Percentiles rank a stretch among this genome's conserved stretches.
phyloP scores from a whole-genome alignment of 1,140 invertebrate genomes.

The Achatina immaculata region DNA sequence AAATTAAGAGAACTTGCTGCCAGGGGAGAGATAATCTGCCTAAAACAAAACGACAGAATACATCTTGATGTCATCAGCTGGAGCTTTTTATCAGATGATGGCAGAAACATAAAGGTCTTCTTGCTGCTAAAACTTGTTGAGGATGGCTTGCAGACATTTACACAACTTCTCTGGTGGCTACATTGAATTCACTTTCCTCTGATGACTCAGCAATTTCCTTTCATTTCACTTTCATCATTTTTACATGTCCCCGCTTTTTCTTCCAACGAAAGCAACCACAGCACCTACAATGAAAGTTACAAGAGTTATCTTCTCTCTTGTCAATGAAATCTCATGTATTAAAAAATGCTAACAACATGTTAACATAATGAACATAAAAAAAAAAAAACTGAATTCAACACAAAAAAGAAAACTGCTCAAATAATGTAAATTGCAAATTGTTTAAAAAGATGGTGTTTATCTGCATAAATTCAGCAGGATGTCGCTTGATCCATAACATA shows the following conservation, averaged over 20 bases:
- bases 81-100: too few relatives aligned
- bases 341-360: background rate
- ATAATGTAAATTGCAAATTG: conserved; percentile 14
- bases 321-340: background rate
- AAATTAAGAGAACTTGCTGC: too few relatives aligned
- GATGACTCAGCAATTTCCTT: conserved; percentile 53
- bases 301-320: background rate
- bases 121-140: too few relatives aligned
- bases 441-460: conserved; percentile 11
- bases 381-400: background rate
- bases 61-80: too few relatives aligned
- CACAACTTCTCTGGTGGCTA: conserved; percentile 39
- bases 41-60: too few relatives aligned
- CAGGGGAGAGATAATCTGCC: too few relatives aligned
- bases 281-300: conserved; percentile 55
- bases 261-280: conserved; percentile 55
- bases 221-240: conserved; percentile 61
- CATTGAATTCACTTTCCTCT: conserved; percentile 54
- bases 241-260: too few relatives aligned
- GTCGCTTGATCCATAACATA: too few relatives aligned
- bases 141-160: background rate
- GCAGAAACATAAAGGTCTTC: too few relatives aligned
- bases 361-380: background rate
- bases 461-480: background rate
- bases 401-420: background rate